A percentile compares a stretch with the other conserved stretches of the same genome.
These are phyloP conservation scores for Hypomecis atomaria DNA, from an alignment of 2,888 invertebrate genomes.

Conservation along the genomic window DNA sequence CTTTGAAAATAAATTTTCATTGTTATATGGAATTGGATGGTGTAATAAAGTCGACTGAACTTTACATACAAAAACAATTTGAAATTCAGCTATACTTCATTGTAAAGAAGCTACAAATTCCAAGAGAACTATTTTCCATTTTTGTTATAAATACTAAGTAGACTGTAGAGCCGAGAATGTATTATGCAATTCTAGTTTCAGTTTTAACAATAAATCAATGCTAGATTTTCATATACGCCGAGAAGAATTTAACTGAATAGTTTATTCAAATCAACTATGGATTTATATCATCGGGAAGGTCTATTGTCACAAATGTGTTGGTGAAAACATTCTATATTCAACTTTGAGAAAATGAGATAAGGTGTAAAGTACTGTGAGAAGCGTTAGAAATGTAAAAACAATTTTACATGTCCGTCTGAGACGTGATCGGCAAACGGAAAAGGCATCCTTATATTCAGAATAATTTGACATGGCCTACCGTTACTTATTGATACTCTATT, in stretches of 20 bases:
- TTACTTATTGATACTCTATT: constrained; percentile 43
- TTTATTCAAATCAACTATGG: constrained; percentile 45
- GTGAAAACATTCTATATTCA: neutral
- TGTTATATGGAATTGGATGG: neutral
- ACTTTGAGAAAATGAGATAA: constrained; percentile 9
- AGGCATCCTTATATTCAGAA: constrained; percentile 53
- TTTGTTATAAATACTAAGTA: constrained; percentile 26
- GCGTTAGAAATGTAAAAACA: constrained; percentile 46
- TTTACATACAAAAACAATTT: constrained; percentile 24
- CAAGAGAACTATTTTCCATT: constrained; percentile 19
- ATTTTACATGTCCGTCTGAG: constrained; percentile 47
- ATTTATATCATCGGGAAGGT: constrained; percentile 20
- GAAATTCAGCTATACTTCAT: constrained; percentile 31
- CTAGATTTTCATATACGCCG: constrained; percentile 27
- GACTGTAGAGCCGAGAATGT: neutral
- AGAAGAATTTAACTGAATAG: constrained; percentile 35
- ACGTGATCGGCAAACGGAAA: constrained; percentile 59
- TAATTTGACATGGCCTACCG: constrained; percentile 42
- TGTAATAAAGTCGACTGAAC: neutral
- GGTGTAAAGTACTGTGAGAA: constrained; percentile 19
- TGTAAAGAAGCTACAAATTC: constrained; percentile 27
- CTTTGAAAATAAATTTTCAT: neutral
- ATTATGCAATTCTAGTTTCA: constrained; percentile 9
- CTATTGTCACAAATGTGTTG: constrained; percentile 14
- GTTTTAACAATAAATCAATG: constrained; percentile 28